Evolutionary conservation across 2,888 invertebrate genomes (phyloP), one percentile per base, ranked within the genome.

Genomic region (Tetranychus piercei): DNA sequence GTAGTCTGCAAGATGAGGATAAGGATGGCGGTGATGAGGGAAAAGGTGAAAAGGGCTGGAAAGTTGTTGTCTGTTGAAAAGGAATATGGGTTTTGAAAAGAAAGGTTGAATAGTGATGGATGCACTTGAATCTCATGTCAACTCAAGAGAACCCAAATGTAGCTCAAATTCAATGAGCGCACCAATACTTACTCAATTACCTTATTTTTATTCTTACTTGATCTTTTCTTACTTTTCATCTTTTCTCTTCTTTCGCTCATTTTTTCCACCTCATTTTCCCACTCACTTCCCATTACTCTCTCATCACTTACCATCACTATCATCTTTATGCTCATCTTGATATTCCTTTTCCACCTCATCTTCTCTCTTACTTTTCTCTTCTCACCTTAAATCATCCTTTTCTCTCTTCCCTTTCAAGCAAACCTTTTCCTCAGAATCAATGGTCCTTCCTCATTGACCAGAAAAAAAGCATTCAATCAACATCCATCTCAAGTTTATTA

Each of bases 321-420:
- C 44, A 20, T 9, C 73, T 8, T 11, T 34, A 34, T 18, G 34
- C 75, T 75, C 44, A 75, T 44, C 45, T 43, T 18, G 8, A n/a
- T 22, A 11, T 73, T 34, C 22, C 20, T 74, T 5, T 74, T 20
- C 44, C 8, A 22, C 20, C 44, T 22, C 44, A 11, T 44, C 18
- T 45, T 44, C 23, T 34, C 44, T 44, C 72, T 72, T 55, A 9
- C 6, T 55, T 15, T 15, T 55, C 55, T 15, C n/a, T 55, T 55
- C 6, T 55, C 15, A 55, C 55, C 55, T 55, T 55, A 15, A 15
- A 55, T 3, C 55, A 55, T 55, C 15, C 2, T 55, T 15, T 15
- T 55, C 6, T 15, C 34, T 55, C 15, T 15, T 55, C 15, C 9
- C 55, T 15, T 55, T 3, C 2, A 15, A 55, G 11, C 55, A 55